Base-by-base conservation (phyloP, 2,113 vertebrate species). In the Carassius gibelio region DNA sequence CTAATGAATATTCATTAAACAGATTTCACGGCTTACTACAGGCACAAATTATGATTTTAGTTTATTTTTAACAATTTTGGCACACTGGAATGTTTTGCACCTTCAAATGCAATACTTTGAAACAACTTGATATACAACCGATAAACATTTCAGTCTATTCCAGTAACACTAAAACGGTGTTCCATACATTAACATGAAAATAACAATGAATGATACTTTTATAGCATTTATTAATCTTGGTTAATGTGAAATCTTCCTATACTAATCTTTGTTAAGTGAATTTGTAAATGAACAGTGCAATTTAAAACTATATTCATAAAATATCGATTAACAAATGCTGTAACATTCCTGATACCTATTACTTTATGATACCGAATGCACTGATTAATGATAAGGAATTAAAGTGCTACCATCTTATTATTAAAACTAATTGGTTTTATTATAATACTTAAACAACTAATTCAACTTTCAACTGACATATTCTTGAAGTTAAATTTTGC, bases 1-100 rank as follows among this genome's bases (percentile, higher is more conserved):
- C 71, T 75, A 75, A 75, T 75, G 71, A 23, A 75, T 75, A 75
- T 75, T 48, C 71, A 75, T 75, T 8, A 23, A 75, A 48, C 21
- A 48, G 42, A n/a, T 75, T 48, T 75, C 71, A 75, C 6, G 6
- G 42, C 21, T 26, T 75, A 48, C 21, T 23, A 74, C 10, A 14
- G 10, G 21, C 10, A 0, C n/a, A 23, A 23, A 48, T 75, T 3
- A 48, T 45, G 38, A 48, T 23, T 23, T 26, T 48, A 13, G 11
- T 48, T 75, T 71, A 19, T 42, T 74, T 74, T 75, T 8, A 48
- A 23, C 71, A n/a, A 19, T 42, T 42, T 72, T 38, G 69, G 19
- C 69, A 5, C 19, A 11, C 4, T 72, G 19, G 5, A 42, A 19
- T 42, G 9, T 72, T 72, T 42, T 10, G 36, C 69, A 72, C 36